Base-by-base conservation (phyloP, 2,888 invertebrate species). In the Plagiodera versicolora region DNA sequence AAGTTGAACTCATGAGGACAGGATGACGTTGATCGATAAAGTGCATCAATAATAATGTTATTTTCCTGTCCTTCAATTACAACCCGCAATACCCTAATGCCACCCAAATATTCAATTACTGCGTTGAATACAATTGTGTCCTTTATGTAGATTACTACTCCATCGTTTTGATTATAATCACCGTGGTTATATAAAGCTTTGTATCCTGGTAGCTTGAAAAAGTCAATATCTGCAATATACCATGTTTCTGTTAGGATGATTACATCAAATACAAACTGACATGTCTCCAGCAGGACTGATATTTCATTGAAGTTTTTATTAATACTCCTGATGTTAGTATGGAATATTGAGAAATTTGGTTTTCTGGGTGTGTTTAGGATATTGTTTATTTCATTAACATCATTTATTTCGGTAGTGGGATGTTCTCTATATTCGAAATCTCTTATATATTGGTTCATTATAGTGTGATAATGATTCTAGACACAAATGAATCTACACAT, bases 1-100 rank as follows among this genome's bases (percentile, higher is more conserved):
- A 4, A 18, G 18, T 20, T 49, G 28, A 49, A 49, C 20, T 49
- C 49, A 49, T 49, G n/a, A 14, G 49, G 49, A 49, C 49, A 49
- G n/a, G 49, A 49, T 28, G 49, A 28, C 20, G 49, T 5, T 6
- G 44, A 44, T 3, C 28, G 28, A 28, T 28, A 28, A 28, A 28
- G 28, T 4, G 28, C 8, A 8, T 28, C 16, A 44, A 44, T 44
- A 4, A 44, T 44, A 4, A 14, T 44, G 16, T 49, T 49, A 24
- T 49, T 28, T 28, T 49, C 8, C 14, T n/a, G n/a, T n/a, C 49
- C 49, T 49, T 49, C 28, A 49, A 28, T 49, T 20, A 28, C 10
- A 49, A 49, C 49, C 19, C 49, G 28, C 28, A 49, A 20, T 20
- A 49, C 24, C 16, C 20, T 49, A 49, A 49, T 24, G 16, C 49